Percentiles rank a stretch among this genome's conserved stretches.
Evolutionary conservation across 2,797 vertebrate species (phyloP).

Genomic region (Discoglossus pictus): DNA sequence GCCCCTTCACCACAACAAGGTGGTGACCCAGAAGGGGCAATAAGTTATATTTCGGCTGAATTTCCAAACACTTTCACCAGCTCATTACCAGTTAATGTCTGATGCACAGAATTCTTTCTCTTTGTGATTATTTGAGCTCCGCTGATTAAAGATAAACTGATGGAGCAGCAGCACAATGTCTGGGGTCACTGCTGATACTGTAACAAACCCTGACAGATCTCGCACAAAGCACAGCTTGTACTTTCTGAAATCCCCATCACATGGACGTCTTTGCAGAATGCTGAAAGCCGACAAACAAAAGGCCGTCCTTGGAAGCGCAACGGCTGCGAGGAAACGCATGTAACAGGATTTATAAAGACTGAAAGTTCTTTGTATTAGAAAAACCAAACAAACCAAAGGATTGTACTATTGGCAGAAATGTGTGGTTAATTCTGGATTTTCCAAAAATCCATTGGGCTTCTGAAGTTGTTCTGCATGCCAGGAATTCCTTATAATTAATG

Average conservation of each 20-base stretch:
- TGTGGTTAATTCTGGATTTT: background rate
- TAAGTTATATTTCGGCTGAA: too few species aligned
- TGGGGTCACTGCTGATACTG: background rate
- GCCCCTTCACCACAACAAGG: too few species aligned
- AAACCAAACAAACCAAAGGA: background rate
- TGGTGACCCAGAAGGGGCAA: too few species aligned
- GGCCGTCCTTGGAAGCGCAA: background rate
- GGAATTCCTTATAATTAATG: background rate
- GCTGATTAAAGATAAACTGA: too few species aligned
- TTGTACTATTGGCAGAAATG: background rate
- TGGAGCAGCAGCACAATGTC: too few species aligned
- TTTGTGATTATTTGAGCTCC: too few species aligned
- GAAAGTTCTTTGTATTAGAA: background rate
- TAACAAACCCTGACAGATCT: background rate
- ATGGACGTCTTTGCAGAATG: conserved; percentile 3
- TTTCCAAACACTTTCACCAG: too few species aligned
- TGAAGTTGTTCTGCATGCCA: background rate
- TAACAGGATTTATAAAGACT: background rate
- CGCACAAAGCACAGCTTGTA: conserved; percentile 24
- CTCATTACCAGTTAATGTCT: too few species aligned
- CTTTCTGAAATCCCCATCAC: conserved; percentile 14
- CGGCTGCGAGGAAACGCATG: background rate
- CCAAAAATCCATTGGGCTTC: background rate
- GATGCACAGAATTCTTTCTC: too few species aligned
- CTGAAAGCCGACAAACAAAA: conserved; percentile 4